Conservation (phyloP, 2,113 vertebrate species). For the Microtus ochrogaster region DNA sequence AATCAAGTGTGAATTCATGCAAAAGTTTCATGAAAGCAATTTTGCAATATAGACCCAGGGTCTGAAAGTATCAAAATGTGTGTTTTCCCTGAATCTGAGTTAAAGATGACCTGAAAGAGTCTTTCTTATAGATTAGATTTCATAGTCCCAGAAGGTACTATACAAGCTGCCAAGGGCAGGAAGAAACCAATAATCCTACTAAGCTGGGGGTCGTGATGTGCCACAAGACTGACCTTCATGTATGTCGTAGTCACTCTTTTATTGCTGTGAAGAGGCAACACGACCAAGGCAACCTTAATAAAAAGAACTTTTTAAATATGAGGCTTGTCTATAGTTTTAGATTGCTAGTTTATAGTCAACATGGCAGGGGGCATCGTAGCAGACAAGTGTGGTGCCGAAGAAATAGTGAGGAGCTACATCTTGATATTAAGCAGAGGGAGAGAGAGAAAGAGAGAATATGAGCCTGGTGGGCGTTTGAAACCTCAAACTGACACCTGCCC, state of each 20-base stretch:
- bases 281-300: background rate
- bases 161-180: too few relatives aligned
- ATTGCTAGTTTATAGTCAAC: too few relatives aligned
- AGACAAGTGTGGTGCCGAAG: too few relatives aligned
- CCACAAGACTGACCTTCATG: background rate
- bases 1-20: constrained; percentile 6
- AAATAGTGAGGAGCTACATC: background rate
- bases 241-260: background rate
- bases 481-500: background rate
- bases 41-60: background rate
- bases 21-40: constrained; percentile 31
- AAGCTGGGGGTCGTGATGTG: background rate
- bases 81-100: background rate
- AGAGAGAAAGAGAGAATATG: background rate
- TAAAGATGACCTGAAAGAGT: background rate
- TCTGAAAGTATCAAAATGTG: constrained; percentile 14
- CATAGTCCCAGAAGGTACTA: background rate
- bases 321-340: background rate
- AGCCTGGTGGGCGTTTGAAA: background rate
- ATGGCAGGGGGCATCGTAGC: background rate
- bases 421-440: background rate
- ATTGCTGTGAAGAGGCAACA: background rate
- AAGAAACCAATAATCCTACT: background rate
- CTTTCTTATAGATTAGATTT: background rate
- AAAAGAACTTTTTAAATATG: background rate